These are phyloP conservation scores for Drosophila multiciliata DNA, from an alignment of 2,888 invertebrate species.

Conservation along the genomic window DNA sequence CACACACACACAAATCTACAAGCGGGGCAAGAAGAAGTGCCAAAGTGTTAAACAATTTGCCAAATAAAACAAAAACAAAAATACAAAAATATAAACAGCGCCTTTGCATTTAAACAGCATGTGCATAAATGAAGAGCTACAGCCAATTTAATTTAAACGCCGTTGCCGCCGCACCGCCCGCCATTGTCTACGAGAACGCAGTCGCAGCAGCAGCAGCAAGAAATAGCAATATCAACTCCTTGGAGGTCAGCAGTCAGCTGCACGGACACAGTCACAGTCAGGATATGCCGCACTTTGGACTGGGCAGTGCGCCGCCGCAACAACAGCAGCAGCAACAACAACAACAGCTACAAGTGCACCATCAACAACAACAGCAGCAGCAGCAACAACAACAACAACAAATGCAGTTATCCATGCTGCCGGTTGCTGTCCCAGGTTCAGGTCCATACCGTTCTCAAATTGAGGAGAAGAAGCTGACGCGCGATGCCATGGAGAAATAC, in stretches of 20 bases:
- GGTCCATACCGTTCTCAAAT: constrained; percentile 83
- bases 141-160: constrained; percentile 78
- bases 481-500: constrained; percentile 95
- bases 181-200: constrained; percentile 73
- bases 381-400: constrained; percentile 80
- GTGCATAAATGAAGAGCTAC: constrained; percentile 82
- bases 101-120: constrained; percentile 55
- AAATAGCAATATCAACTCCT: constrained; percentile 51
- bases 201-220: constrained; percentile 57
- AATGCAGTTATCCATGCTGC: constrained; percentile 82
- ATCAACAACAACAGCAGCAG: constrained; percentile 68
- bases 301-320: constrained; percentile 84
- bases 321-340: constrained; percentile 60
- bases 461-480: constrained; percentile 89
- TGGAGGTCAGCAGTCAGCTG: constrained; percentile 62
- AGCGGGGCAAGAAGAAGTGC: constrained; percentile 54
- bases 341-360: constrained; percentile 68
- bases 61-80: constrained; percentile 43
- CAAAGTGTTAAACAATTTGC: constrained; percentile 74
- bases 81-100: constrained; percentile 9
- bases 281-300: constrained; percentile 85
- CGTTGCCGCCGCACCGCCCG: constrained; percentile 65
- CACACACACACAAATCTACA: constrained; percentile 42
- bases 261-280: constrained; percentile 63
- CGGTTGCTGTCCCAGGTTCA: constrained; percentile 69